Evolutionary conservation across 64 coral and sea anemone species (phyloP), one percentile per base, ranked within the genome.

Genomic region (Orbicella faveolata): DNA sequence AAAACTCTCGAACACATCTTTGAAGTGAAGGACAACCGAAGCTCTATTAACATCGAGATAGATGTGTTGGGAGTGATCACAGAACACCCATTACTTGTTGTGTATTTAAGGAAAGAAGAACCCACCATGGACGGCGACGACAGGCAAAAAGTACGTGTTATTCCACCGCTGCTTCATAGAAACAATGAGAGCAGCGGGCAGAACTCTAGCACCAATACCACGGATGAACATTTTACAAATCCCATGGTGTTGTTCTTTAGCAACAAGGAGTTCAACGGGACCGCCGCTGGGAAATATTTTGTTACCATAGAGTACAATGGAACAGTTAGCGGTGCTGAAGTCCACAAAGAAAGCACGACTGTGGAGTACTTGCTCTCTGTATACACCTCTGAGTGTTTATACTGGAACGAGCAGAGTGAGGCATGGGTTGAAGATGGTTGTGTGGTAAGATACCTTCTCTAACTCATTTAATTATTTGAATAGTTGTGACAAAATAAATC

Each of bases 331-430:
- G 64, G 64, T 16, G 73, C 57, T 59, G 23, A 85, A 33, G 75
- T 86, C 5, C 61, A 73, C 41, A n/a, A 76, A 20, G 80, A 83
- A 67, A 53, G 81, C 78, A 81, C 33, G 23, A 70, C 63, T 15
- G 34, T 86, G 61, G 74, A 91, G 19, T 91, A 91, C 54, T 83
- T 74, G 54, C 23, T 91, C 1, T 84, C 80, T 78, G 72, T 20
- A 26, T 91, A 76, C n/a, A 85, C 90, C 51, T 91, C 90, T 4
- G 89, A 78, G 19, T 91, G 90, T 67, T 75, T 84, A 21, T 86
- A 37, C 78, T 91, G 90, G 90, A 34, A 83, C 68, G 61, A 8
- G 21, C 8, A 21, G 17, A 55, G 36, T 23, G 34, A 83, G 23
- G 83, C 41, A 10, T 91, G 81, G 90, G 35, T 75, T 77, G 80